These are phyloP conservation scores for Cerastoderma edule DNA, from an alignment of 2,888 invertebrate species.

Conservation along the genomic window DNA sequence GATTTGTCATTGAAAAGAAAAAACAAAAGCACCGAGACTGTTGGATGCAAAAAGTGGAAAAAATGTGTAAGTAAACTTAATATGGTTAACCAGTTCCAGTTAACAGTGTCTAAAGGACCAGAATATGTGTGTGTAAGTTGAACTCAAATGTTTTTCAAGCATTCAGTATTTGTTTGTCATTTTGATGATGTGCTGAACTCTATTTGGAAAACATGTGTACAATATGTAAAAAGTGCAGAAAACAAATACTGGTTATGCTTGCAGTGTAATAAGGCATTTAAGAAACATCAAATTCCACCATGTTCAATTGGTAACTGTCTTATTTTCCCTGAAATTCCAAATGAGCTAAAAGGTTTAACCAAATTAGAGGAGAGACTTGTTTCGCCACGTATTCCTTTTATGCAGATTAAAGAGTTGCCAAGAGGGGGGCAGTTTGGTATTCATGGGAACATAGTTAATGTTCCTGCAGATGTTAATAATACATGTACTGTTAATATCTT, in stretches of 20 bases:
- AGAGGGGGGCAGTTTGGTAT: conserved; percentile 58
- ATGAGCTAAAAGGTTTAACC: conserved; percentile 33
- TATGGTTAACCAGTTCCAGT: too few species aligned
- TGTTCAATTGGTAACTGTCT: conserved; percentile 42
- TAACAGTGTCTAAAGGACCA: too few species aligned
- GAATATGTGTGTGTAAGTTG: too few species aligned
- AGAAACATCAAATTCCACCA: conserved; percentile 36
- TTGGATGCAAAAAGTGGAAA: too few species aligned
- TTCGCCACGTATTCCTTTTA: conserved; percentile 78
- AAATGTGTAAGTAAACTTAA: too few species aligned
- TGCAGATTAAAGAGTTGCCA: conserved; percentile 79
- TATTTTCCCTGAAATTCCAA: conserved; percentile 33
- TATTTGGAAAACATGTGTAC: too few species aligned
- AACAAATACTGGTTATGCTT: conserved; percentile 35
- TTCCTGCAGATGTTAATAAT: conserved; percentile 67
- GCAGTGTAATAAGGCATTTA: conserved; percentile 27
- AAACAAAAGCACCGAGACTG: too few species aligned
- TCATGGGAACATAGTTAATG: conserved; percentile 74
- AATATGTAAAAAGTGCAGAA: conserved; percentile 24
- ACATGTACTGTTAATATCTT: conserved; percentile 8
- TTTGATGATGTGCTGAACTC: too few species aligned
- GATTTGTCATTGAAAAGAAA: too few species aligned
- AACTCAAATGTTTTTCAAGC: too few species aligned
- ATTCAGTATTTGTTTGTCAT: too few species aligned
- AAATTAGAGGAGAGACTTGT: conserved; percentile 80